Evolutionary conservation across 2,797 vertebrate genomes (phyloP), one percentile per base, ranked within the genome.

Genomic region (Picus viridis): DNA sequence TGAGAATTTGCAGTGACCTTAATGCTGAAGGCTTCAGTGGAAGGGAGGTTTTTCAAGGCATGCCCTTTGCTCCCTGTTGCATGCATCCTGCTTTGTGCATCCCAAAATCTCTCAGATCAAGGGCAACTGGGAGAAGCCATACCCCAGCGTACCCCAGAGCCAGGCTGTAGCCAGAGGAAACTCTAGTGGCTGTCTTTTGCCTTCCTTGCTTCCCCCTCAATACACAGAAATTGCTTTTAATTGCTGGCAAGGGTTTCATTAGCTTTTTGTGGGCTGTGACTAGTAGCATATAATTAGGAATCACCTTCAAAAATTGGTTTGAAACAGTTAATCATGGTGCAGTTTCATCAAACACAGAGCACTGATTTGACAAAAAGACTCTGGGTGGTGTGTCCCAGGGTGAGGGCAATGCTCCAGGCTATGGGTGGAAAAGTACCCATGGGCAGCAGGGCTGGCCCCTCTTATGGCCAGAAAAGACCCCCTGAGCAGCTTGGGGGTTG

Each of bases 271-370:
- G 34, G 41, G 23, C 74, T 73, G 83, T 70, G 81, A 89, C 72
- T 29, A 53, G 86, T 34, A 83, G 79, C 87, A 77, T 53, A 47
- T 80, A 91, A 90, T 93, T 78, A 89, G 87, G 41, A 74, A 68
- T 88, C 88, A 87, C 83, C 81, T 83, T 75, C 51, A 92, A 89
- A 96, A 94, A 93, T 93, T 72, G 69, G 59, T 91, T 94, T 94
- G 90, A 95, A 95, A 93, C 76, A 77, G 88, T 92, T 90, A 80
- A 93, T 69, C 12, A 9, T 0, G 0, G 39, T n/a, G 39, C 63
- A 94, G 56, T 26, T 27, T 49, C 77, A 51, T 23, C 22, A 53
- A 43, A 56, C 14, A 41, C 23, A 20, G 61, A 61, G 26, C 0
- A 0, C 0, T 54, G 34, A n/a, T 74, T 82, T 76, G 51, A 43